phyloP scores from a whole-genome alignment of 2,113 vertebrate species.

The Chaetodon trifascialis region DNA sequence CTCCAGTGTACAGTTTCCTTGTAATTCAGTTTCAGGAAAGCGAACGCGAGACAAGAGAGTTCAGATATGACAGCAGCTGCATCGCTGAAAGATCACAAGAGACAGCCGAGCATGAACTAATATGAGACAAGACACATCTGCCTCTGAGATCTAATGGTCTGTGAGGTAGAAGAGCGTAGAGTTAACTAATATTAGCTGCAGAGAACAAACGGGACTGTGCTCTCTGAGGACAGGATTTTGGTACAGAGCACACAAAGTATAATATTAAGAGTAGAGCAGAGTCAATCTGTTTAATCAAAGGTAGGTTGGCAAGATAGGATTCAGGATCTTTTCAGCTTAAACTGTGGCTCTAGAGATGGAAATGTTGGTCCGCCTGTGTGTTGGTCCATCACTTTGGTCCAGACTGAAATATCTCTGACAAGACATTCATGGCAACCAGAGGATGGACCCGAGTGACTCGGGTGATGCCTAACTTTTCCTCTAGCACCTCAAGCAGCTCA shows the following conservation, averaged over 20 bases:
- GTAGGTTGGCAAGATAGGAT: neutral
- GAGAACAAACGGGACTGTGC: neutral
- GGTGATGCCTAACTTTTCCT: neutral
- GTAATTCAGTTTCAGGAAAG: slow-evolving; percentile 60
- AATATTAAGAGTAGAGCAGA: neutral
- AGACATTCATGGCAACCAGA: too few species aligned
- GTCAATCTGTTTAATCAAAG: neutral
- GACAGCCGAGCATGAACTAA: slow-evolving; percentile 42
- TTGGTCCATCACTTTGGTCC: neutral
- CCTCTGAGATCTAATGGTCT: slow-evolving; percentile 30
- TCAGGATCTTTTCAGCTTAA: neutral
- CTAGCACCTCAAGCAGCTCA: neutral
- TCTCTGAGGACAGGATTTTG: neutral
- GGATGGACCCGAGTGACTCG: neutral
- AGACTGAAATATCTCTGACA: neutral
- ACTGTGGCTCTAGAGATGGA: neutral
- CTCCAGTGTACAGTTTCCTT: slow-evolving; percentile 36
- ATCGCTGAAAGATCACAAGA: slow-evolving; percentile 62
- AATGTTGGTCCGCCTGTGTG: neutral
- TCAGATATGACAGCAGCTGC: slow-evolving; percentile 50
- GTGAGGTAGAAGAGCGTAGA: slow-evolving; percentile 3
- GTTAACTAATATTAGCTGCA: slow-evolving; percentile 6
- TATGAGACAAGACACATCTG: slow-evolving; percentile 59
- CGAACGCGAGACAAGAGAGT: slow-evolving; percentile 41
- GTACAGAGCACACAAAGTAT: neutral